A percentile compares a stretch with the other conserved stretches of the same genome.
phyloP scores from a whole-genome alignment of 2,888 invertebrate genomes.

The Drosophila aldrichi region DNA sequence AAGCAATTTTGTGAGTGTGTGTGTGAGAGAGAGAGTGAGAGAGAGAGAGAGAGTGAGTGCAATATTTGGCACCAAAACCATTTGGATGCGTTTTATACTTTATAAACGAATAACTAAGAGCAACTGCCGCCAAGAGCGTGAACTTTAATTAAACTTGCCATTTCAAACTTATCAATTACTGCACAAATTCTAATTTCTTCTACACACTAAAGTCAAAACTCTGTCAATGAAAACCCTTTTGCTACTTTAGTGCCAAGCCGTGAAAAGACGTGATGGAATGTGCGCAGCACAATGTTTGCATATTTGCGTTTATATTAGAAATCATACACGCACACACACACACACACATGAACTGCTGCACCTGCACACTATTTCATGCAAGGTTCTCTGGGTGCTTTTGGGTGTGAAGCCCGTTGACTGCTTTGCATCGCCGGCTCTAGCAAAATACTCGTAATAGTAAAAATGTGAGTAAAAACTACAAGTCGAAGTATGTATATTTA shows the following conservation, averaged over 20 bases:
- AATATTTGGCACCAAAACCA: conserved; percentile 46
- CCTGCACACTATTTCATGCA: conserved; percentile 52
- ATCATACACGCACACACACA: conserved; percentile 32
- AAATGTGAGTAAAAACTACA: conserved; percentile 42
- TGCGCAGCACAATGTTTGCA: conserved; percentile 53
- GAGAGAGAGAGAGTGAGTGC: background rate
- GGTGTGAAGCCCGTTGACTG: conserved; percentile 61
- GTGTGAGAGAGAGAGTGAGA: background rate
- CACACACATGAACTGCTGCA: conserved; percentile 14
- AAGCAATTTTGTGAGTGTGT: conserved; percentile 63
- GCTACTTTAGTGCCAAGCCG: conserved; percentile 28
- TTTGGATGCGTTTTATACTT: conserved; percentile 38
- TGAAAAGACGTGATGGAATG: conserved; percentile 53
- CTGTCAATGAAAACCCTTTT: background rate
- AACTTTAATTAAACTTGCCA: conserved; percentile 4
- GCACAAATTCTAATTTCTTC: background rate
- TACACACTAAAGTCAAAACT: background rate
- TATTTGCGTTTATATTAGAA: conserved; percentile 63
- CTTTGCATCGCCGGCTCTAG: conserved; percentile 44
- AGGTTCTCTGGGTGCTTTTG: conserved; percentile 43
- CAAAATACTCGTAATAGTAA: conserved; percentile 29
- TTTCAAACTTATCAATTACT: background rate
- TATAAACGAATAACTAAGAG: conserved; percentile 22
- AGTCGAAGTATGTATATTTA: conserved; percentile 5
- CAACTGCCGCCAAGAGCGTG: background rate